These are phyloP conservation scores for Stenoptilia bipunctidactyla DNA, from an alignment of 2,888 invertebrate genomes.

Conservation along the genomic window DNA sequence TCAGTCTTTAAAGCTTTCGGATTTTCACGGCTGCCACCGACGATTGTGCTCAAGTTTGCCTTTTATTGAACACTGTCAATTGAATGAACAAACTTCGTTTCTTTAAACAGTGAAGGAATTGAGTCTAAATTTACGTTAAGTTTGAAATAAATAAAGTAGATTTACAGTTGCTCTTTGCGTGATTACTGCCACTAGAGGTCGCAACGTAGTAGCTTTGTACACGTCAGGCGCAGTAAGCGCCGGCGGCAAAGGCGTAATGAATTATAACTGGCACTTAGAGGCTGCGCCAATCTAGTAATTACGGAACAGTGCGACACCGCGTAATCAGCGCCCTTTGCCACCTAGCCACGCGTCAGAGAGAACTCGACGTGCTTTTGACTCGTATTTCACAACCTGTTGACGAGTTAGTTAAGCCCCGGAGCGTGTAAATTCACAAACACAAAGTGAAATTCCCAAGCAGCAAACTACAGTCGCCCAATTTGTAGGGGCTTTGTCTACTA, in stretches of 20 bases:
- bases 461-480: slow-evolving; percentile 2
- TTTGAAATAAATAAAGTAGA: too few relatives aligned
- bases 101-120: slow-evolving; percentile 3
- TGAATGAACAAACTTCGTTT: not conserved
- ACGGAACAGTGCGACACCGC: slow-evolving; percentile 47
- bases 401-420: slow-evolving; percentile 49
- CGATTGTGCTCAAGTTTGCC: slow-evolving; percentile 28
- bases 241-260: slow-evolving; percentile 38
- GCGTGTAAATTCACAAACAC: slow-evolving; percentile 35
- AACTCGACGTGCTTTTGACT: slow-evolving; percentile 49
- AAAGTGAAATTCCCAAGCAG: slow-evolving; percentile 30
- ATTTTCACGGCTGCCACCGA: slow-evolving; percentile 35
- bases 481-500: not conserved
- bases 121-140: not conserved
- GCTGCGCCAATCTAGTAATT: slow-evolving; percentile 63
- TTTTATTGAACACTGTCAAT: not conserved
- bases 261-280: slow-evolving; percentile 59
- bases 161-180: too few relatives aligned
- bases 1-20: slow-evolving; percentile 43
- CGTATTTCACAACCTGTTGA: slow-evolving; percentile 65
- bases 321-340: slow-evolving; percentile 61
- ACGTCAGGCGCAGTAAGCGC: slow-evolving; percentile 14
- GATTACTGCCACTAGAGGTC: not conserved
- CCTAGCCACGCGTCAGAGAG: slow-evolving; percentile 47
- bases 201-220: not conserved